phyloP scores from a whole-genome alignment of 2,888 invertebrate genomes.

The Meteorus colon region DNA sequence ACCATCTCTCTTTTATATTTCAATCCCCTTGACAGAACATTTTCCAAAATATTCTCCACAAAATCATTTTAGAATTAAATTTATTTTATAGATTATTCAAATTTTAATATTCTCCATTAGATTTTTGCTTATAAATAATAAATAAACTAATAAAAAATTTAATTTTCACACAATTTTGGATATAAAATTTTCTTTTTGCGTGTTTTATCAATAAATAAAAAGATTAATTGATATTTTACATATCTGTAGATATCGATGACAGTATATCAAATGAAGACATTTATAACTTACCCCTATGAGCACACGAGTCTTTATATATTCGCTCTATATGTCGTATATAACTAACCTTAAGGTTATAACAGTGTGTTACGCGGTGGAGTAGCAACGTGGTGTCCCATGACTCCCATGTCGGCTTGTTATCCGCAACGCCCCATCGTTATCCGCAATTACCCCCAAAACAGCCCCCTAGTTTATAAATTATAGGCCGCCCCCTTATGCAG shows the following conservation, averaged over 20 bases:
- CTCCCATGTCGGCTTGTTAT: slow-evolving; percentile 73
- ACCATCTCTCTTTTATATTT: no score
- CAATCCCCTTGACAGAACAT: no score
- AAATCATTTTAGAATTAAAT: no score
- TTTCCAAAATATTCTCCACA: no score
- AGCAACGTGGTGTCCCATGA: slow-evolving; percentile 67
- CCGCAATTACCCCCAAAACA: slow-evolving; percentile 73
- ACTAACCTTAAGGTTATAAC: slow-evolving; percentile 46
- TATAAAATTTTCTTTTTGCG: no score
- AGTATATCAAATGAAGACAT: slow-evolving; percentile 10
- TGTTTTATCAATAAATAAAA: neutral
- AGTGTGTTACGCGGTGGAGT: slow-evolving; percentile 37
- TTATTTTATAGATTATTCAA: no score
- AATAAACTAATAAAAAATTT: no score
- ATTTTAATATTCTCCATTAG: no score
- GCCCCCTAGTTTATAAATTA: slow-evolving; percentile 72
- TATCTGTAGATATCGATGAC: neutral
- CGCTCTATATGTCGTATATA: slow-evolving; percentile 27
- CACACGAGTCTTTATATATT: slow-evolving; percentile 9
- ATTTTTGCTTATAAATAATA: no score
- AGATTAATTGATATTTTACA: slow-evolving; percentile 6
- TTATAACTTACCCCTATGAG: slow-evolving; percentile 11
- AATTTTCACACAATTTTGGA: no score
- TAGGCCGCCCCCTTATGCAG: slow-evolving; percentile 63
- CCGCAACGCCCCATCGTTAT: slow-evolving; percentile 72